Conservation (phyloP, 2,888 invertebrate genomes). For the Euplexia lucipara region DNA sequence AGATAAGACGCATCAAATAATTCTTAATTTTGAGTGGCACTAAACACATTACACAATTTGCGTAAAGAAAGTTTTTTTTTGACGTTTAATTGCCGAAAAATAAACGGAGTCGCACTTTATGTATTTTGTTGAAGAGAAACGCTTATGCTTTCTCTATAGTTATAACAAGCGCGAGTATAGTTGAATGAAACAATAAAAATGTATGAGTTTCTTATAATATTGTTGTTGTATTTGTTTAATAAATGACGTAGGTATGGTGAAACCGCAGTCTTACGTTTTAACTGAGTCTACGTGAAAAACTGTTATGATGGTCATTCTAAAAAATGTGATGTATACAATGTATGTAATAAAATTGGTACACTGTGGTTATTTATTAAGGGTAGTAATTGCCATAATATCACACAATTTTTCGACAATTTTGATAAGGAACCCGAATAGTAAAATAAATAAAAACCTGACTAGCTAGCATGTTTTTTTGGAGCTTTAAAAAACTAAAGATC, state of each 20-base stretch:
- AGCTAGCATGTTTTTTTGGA: no score
- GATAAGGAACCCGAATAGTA: no score
- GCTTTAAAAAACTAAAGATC: no score
- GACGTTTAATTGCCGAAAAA: conserved; percentile 27
- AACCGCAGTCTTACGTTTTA: not conserved
- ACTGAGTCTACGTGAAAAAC: not conserved
- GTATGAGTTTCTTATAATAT: not conserved
- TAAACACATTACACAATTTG: conserved; percentile 16
- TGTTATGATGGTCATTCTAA: no score
- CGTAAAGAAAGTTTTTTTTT: conserved; percentile 31
- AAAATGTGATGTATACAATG: no score
- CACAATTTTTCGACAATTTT: no score
- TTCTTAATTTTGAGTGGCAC: conserved; percentile 1
- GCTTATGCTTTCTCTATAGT: conserved; percentile 38
- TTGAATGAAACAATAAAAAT: conserved; percentile 1
- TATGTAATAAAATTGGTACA: no score
- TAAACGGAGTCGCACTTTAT: conserved; percentile 26
- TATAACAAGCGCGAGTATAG: conserved; percentile 1
- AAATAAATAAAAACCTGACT: no score
- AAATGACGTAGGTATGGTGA: not conserved
- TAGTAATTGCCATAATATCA: no score
- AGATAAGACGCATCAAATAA: not conserved
- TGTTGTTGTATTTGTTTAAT: not conserved
- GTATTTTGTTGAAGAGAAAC: conserved; percentile 35
- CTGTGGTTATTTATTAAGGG: no score